Conservation (phyloP, 2,888 invertebrate genomes). For the Protophormia terraenovae region DNA sequence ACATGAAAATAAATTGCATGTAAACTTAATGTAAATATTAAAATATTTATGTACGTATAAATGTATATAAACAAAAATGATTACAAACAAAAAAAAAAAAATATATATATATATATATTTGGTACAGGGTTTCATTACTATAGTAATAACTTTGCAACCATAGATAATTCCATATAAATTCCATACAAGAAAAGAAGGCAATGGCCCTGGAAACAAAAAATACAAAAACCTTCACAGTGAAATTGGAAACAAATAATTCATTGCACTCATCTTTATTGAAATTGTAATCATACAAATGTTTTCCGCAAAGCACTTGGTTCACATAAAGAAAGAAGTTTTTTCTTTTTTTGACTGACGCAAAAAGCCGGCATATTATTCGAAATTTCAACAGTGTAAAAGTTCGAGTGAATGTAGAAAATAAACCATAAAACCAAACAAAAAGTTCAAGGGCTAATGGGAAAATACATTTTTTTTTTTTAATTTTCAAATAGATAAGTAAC, state of each 20-base stretch:
- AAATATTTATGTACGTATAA: background rate
- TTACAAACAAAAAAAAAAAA: background rate
- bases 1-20: constrained; percentile 8
- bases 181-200: constrained; percentile 8
- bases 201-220: constrained; percentile 5
- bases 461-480: background rate
- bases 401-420: background rate
- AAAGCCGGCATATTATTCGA: constrained; percentile 19
- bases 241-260: background rate
- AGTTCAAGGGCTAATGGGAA: constrained; percentile 42
- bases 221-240: constrained; percentile 29
- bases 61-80: background rate
- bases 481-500: background rate
- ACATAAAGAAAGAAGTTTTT: background rate
- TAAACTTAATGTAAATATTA: constrained; percentile 30
- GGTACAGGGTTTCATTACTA: background rate
- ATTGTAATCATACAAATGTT: background rate
- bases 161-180: background rate
- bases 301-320: background rate
- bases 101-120: too few relatives aligned
- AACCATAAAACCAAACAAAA: constrained; percentile 15
- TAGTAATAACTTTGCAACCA: background rate
- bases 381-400: background rate
- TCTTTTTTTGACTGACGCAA: background rate
- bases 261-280: constrained; percentile 1